Conservation (phyloP, 2,797 vertebrate species). For the Sebastes nivosus region DNA sequence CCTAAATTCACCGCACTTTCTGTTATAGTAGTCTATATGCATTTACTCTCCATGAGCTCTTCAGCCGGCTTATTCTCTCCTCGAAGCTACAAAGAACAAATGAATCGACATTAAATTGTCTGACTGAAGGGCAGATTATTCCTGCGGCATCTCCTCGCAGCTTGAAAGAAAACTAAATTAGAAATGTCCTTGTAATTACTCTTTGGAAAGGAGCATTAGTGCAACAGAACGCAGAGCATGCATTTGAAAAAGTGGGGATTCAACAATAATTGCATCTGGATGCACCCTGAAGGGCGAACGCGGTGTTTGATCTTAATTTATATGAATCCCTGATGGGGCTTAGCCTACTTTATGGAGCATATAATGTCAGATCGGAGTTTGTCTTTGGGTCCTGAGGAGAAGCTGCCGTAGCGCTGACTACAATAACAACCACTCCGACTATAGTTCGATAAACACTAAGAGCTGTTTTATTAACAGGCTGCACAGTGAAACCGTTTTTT, state of each 20-base stretch:
- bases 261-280: slow-evolving; percentile 42
- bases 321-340: slow-evolving; percentile 39
- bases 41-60: not conserved
- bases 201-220: slow-evolving; percentile 10
- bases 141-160: slow-evolving; percentile 7
- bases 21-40: not conserved
- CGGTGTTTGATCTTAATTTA: slow-evolving; percentile 49
- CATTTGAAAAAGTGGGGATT: slow-evolving; percentile 24
- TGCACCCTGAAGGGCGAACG: slow-evolving; percentile 29
- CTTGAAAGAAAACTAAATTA: slow-evolving; percentile 25
- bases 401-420: not conserved
- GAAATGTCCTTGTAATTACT: slow-evolving; percentile 42
- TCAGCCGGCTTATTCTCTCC: not conserved
- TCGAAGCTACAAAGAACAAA: not conserved
- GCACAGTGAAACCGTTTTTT: not conserved
- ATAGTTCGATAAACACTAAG: not conserved
- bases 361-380: slow-evolving; percentile 23
- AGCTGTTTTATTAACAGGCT: not conserved
- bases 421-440: not conserved
- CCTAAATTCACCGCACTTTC: not conserved
- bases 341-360: slow-evolving; percentile 39
- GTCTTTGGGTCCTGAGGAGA: slow-evolving; percentile 20
- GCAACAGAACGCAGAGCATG: slow-evolving; percentile 6
- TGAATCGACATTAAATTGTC: slow-evolving; percentile 4
- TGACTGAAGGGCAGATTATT: slow-evolving; percentile 32